Conservation (phyloP, 2,113 vertebrate genomes). For the Corythaeola cristata region DNA sequence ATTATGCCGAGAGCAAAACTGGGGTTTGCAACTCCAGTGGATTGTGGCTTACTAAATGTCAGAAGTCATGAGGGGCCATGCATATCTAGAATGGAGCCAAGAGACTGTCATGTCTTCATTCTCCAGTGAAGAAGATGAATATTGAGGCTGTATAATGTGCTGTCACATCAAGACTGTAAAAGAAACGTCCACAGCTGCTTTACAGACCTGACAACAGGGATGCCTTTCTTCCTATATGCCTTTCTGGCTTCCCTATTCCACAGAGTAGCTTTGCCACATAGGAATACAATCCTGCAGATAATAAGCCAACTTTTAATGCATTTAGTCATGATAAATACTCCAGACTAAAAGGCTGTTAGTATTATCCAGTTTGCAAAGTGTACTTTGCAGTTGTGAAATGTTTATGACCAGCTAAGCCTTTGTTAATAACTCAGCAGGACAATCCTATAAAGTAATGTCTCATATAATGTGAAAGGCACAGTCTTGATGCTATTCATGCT, state of each 20-base stretch:
- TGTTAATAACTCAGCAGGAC: background rate
- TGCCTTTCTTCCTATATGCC: accelerated
- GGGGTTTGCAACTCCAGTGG: background rate
- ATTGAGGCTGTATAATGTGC: background rate
- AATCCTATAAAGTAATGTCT: background rate
- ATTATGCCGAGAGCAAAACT: accelerated
- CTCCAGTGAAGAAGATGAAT: background rate
- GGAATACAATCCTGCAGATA: background rate
- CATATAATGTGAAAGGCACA: background rate
- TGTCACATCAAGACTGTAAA: background rate
- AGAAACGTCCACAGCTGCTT: background rate
- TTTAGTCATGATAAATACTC: background rate
- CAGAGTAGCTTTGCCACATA: background rate
- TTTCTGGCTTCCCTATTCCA: background rate
- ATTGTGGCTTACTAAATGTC: background rate
- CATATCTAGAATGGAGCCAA: background rate
- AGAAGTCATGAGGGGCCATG: background rate
- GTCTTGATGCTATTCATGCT: background rate
- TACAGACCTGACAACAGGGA: background rate
- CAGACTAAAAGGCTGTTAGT: background rate
- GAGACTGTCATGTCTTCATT: background rate
- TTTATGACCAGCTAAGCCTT: background rate
- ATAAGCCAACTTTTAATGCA: background rate
- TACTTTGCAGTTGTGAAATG: background rate
- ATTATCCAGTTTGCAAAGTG: background rate